These are phyloP conservation scores for Drosophila auraria DNA, from an alignment of 1,140 invertebrate species.

Conservation along the genomic window DNA sequence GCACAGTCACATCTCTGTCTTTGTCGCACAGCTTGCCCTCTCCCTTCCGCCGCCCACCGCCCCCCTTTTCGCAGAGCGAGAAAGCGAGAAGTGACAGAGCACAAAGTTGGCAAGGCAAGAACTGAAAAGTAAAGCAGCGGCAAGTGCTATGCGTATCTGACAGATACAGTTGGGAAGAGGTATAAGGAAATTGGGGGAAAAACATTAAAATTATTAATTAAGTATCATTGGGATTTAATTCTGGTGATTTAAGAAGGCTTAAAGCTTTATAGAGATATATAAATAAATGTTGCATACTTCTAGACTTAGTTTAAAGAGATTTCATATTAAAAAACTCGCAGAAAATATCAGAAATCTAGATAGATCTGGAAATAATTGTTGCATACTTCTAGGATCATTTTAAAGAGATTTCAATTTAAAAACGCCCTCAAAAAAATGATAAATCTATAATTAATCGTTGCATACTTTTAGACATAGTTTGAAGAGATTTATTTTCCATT, in stretches of 20 bases:
- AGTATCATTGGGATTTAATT: no score
- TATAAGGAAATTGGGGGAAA: background rate
- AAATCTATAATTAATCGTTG: no score
- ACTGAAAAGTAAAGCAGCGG: slow-evolving; percentile 41
- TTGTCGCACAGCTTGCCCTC: background rate
- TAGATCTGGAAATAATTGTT: background rate
- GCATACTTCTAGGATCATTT: background rate
- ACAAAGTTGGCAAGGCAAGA: slow-evolving; percentile 39
- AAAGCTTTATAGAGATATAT: fast-evolving
- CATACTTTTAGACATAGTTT: no score
- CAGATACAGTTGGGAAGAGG: slow-evolving; percentile 43
- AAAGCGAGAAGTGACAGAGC: slow-evolving; percentile 31
- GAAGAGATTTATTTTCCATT: no score
- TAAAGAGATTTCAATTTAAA: background rate
- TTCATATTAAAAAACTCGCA: no score
- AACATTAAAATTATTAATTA: no score
- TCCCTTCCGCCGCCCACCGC: slow-evolving; percentile 5
- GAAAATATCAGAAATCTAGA: no score
- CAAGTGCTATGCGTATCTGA: slow-evolving; percentile 69
- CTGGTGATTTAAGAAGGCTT: no score
- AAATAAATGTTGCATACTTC: no score
- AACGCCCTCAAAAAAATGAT: no score
- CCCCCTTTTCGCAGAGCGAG: slow-evolving; percentile 33
- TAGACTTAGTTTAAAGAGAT: no score
- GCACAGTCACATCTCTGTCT: slow-evolving; percentile 33